Evolutionary conservation across 2,888 invertebrate species (phyloP).

Genomic region (Acronicta aceris): DNA sequence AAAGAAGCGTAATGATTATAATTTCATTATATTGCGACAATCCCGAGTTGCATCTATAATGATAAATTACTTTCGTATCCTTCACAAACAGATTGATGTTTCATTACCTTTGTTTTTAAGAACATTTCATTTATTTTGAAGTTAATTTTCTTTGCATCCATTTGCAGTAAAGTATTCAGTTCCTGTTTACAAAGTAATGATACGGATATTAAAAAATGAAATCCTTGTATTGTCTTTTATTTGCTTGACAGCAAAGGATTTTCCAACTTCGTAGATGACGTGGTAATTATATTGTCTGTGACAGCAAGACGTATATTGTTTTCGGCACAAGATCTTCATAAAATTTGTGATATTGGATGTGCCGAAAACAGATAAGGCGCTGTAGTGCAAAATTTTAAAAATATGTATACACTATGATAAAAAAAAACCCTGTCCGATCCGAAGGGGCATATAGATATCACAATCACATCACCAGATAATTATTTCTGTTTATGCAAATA

Average conservation of each 20-base stretch:
- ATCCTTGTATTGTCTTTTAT: slow-evolving; percentile 23
- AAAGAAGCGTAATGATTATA: neutral
- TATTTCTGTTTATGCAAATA: too few relatives aligned
- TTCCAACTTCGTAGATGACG: slow-evolving; percentile 2
- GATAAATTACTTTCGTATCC: slow-evolving; percentile 46
- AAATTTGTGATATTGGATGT: too few relatives aligned
- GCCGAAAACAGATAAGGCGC: too few relatives aligned
- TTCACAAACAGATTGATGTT: slow-evolving; percentile 34
- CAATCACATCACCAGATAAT: too few relatives aligned
- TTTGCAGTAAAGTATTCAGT: slow-evolving; percentile 21
- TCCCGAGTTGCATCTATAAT: neutral
- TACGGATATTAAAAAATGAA: neutral
- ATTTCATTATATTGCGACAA: slow-evolving; percentile 16
- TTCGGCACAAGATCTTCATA: too few relatives aligned
- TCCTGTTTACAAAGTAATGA: slow-evolving; percentile 27
- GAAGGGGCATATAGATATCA: too few relatives aligned
- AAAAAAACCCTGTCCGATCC: too few relatives aligned
- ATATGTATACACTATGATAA: too few relatives aligned
- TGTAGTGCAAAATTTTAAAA: too few relatives aligned
- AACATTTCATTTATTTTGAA: slow-evolving; percentile 34
- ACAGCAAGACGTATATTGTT: neutral
- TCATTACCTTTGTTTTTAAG: slow-evolving; percentile 37
- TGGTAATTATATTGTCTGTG: slow-evolving; percentile 5
- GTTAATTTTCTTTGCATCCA: slow-evolving; percentile 29
- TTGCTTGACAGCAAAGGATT: slow-evolving; percentile 7